Conservation (phyloP, 2,888 invertebrate genomes). For the Pheosia gnoma region DNA sequence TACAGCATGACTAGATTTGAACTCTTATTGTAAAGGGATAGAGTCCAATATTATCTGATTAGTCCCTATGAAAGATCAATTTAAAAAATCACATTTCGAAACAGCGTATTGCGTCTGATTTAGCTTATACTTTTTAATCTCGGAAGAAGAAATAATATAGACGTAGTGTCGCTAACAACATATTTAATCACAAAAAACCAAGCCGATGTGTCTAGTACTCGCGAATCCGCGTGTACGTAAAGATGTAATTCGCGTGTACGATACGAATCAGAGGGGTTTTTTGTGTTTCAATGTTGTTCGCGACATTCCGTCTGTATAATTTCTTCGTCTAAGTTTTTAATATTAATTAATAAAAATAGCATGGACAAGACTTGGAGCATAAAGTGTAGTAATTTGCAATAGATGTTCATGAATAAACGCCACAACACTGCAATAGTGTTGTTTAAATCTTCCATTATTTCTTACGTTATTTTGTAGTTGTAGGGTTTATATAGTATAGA, state of each 20-base stretch:
- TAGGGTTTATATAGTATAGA: constrained; percentile 1
- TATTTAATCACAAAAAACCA: too few species aligned
- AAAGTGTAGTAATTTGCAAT: neutral
- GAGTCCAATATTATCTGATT: neutral
- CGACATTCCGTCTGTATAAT: too few species aligned
- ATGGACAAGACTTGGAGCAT: constrained; percentile 1
- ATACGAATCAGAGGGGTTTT: too few species aligned
- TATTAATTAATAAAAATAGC: neutral
- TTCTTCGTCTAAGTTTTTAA: neutral
- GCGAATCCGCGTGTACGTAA: too few species aligned
- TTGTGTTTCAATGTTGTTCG: too few species aligned
- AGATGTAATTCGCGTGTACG: too few species aligned
- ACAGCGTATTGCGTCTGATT: neutral
- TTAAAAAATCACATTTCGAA: too few species aligned
- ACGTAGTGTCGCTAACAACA: too few species aligned
- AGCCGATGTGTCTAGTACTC: too few species aligned
- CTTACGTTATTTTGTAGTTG: constrained; percentile 2
- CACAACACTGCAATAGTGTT: neutral
- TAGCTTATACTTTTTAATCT: neutral
- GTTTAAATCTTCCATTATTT: constrained; percentile 2
- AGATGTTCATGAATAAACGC: neutral
- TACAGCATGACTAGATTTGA: neutral
- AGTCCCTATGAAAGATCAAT: neutral
- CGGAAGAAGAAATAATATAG: too few species aligned
- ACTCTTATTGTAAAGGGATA: neutral